Base-by-base conservation (phyloP, 2,113 vertebrate species). In the Bombycilla garrulus region DNA sequence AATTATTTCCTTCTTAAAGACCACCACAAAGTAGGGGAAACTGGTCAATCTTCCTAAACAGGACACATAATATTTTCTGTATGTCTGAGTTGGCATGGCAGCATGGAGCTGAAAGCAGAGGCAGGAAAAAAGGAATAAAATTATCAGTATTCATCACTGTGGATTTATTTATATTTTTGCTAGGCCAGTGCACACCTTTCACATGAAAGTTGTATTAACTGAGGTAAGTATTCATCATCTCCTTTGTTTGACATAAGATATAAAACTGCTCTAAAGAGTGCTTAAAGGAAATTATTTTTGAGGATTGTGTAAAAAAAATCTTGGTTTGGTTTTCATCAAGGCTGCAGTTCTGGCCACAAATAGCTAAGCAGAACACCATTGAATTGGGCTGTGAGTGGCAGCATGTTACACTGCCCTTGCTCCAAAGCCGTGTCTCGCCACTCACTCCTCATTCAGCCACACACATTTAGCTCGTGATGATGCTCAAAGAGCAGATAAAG, bases 241-340 rank as follows among this genome's bases (percentile, higher is more conserved):
- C 31, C 69, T 93, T 92, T 96, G 74, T 93, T 88, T 90, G 90
- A 58, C 42, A 18, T 81, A 48, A 91, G 35, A 82, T 73, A 85
- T 40, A 84, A 65, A 76, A 84, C 81, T 87, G 62, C 28, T 91
- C 87, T 70, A 86, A 90, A 93, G 58, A 76, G 69, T 61, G 60
- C 82, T 89, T 92, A 77, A 93, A 92, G 91, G 91, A 93, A 88
- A 81, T 79, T 82, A 95, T 94, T 96, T 95, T 90, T 62, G 45
- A 90, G 54, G 64, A 74, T 79, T 61, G 70, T 80, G 35, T 78
- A 35, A 74, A 91, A 91, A 81, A 73, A 2, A 19, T 76, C 9
- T 28, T 83, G 65, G 42, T 92, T 93, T 92, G 62, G 18, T 72
- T 95, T 96, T 83, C 72, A 70, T 84, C 58, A 58, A 81, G 58